Base-by-base conservation (phyloP, 2,113 vertebrate species). In the Garra rufa region DNA sequence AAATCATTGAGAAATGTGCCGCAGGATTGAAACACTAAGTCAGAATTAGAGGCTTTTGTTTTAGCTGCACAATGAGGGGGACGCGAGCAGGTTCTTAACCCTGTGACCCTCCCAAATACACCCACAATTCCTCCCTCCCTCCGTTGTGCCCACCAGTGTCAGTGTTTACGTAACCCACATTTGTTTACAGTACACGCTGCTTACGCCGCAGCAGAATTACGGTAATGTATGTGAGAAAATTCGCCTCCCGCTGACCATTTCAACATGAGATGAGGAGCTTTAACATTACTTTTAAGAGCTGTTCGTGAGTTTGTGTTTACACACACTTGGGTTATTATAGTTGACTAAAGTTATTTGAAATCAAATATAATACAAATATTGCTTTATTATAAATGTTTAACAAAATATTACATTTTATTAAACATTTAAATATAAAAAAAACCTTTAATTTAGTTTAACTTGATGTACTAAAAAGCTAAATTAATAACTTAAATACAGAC, bases 21-120 rank as follows among this genome's bases (percentile, higher is more conserved):
- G 38, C 86, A 87, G 92, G 93, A 92, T 92, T 94, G 91, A 91
- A 91, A 91, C 89, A 88, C 90, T 93, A 94, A 94, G 93, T 93
- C 92, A 90, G 90, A 85, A 93, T 93, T 93, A 92, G 88, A 91
- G 89, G 91, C 92, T 93, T 94, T 92, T 92, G 91, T 92, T 88
- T 86, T 90, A 91, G 80, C 89, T 89, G 90, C 90, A 83, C 84
- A 24, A 70, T 9, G 30, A 70, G 21, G 41, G 24, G 61, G 38
- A 15, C 46, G 26, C 17, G 15, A 81, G 77, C 69, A 6, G 67
- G 77, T 61, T 65, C 73, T 86, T 77, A 78, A 85, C 77, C 67
- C 55, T 13, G 10, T n/a, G 26, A 71, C 84, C 71, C 67, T 14
- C 84, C 43, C 75, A 74, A 65, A 85, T 63, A 83, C 34, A 34